A percentile compares a stretch with the other conserved stretches of the same genome.
Evolutionary conservation across 2,888 invertebrate genomes (phyloP).

Genomic region (Agrochola circellaris): DNA sequence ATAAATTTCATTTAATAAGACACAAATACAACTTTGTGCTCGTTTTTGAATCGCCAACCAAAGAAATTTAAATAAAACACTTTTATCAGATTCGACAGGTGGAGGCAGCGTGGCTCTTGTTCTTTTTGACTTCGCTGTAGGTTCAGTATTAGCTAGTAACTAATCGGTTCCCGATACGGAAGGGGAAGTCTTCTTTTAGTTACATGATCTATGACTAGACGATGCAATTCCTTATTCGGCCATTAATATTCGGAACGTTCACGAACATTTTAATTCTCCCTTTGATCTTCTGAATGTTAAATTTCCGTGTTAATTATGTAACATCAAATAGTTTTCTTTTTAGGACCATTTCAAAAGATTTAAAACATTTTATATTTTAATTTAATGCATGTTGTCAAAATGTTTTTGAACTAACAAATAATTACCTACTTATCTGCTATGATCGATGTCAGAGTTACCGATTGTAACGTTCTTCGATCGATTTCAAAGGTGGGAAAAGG

Average conservation of each 20-base stretch:
- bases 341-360: slow-evolving; percentile 39
- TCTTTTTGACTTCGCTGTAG: slow-evolving; percentile 89
- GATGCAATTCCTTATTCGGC: slow-evolving; percentile 58
- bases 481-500: neutral
- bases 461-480: neutral
- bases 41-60: slow-evolving; percentile 87
- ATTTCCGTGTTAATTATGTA: slow-evolving; percentile 53
- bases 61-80: slow-evolving; percentile 90
- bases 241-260: slow-evolving; percentile 51
- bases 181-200: slow-evolving; percentile 79
- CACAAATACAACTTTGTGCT: slow-evolving; percentile 88
- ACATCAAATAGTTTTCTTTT: slow-evolving; percentile 58
- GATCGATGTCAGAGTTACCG: neutral
- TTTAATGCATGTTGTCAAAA: slow-evolving; percentile 36
- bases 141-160: slow-evolving; percentile 88
- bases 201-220: slow-evolving; percentile 71
- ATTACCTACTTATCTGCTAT: neutral
- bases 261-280: slow-evolving; percentile 57
- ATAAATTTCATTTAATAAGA: slow-evolving; percentile 91
- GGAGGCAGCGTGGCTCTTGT: slow-evolving; percentile 80
- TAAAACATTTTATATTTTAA: slow-evolving; percentile 43
- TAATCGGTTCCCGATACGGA: slow-evolving; percentile 87
- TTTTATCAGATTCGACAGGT: slow-evolving; percentile 91
- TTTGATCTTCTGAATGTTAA: slow-evolving; percentile 59
- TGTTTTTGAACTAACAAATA: slow-evolving; percentile 22